phyloP scores from a whole-genome alignment of 2,113 vertebrate genomes.

The Penelope pileata region DNA sequence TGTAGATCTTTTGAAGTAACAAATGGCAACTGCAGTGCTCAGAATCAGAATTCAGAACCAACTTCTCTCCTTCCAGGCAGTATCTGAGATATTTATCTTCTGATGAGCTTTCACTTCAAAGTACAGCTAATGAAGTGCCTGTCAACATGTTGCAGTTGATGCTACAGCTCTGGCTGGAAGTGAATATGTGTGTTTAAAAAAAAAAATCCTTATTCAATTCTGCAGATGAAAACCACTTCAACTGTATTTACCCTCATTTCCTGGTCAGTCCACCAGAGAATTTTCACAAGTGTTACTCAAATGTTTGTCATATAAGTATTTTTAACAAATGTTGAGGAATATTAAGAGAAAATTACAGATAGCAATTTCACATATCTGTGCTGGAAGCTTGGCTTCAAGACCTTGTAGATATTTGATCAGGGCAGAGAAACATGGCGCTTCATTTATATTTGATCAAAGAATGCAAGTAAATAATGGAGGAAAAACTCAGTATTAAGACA shows the following conservation, averaged over 20 bases:
- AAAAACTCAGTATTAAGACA: background rate
- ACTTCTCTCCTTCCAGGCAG: background rate
- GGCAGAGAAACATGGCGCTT: background rate
- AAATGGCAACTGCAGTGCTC: background rate
- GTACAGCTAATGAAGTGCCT: constrained; percentile 33
- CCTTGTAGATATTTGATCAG: background rate
- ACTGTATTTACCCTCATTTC: background rate
- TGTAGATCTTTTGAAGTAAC: background rate
- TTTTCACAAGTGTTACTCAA: background rate
- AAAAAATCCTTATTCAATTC: background rate
- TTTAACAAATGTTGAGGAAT: background rate
- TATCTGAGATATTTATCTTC: background rate
- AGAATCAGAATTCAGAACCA: background rate
- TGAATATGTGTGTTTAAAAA: background rate
- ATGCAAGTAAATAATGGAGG: background rate
- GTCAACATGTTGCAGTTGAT: background rate
- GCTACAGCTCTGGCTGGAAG: constrained; percentile 10
- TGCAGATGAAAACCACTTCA: background rate
- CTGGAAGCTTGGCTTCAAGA: background rate
- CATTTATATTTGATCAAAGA: background rate
- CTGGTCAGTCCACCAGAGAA: background rate
- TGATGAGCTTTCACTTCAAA: constrained; percentile 58
- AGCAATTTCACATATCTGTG: background rate
- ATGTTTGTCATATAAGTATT: background rate
- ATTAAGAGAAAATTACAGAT: background rate